Evolutionary conservation across 2,888 invertebrate genomes (phyloP).

Genomic region (Cheilosia soror): DNA sequence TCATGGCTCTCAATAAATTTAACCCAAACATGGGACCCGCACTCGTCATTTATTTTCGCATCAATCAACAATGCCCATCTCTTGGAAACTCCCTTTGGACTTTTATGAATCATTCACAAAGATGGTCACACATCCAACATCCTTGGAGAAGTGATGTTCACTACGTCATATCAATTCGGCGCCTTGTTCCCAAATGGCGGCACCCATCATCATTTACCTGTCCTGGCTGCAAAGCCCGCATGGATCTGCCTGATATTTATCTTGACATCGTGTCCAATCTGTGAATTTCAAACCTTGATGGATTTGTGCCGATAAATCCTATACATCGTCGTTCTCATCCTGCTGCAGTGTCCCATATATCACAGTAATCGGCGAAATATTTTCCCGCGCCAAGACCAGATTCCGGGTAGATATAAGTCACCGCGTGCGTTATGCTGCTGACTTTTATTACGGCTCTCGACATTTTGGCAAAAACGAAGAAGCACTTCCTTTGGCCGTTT

Average conservation of each 20-base stretch:
- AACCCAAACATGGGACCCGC: not conserved
- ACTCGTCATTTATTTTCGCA: constrained; percentile 38
- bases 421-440: constrained; percentile 61
- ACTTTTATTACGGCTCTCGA: constrained; percentile 63
- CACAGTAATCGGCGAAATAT: constrained; percentile 70
- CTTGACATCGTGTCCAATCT: constrained; percentile 59
- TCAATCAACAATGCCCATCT: constrained; percentile 21
- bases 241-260: constrained; percentile 48
- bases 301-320: constrained; percentile 53
- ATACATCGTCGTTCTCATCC: constrained; percentile 14
- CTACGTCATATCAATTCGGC: constrained; percentile 50
- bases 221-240: not conserved
- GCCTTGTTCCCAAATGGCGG: constrained; percentile 41
- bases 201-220: constrained; percentile 49
- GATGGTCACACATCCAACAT: not conserved
- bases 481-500: constrained; percentile 7
- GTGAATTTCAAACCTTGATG: constrained; percentile 48
- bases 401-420: constrained; percentile 62
- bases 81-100: not conserved
- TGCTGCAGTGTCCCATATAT: constrained; percentile 35
- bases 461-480: constrained; percentile 39
- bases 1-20: constrained; percentile 1
- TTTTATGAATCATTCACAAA: constrained; percentile 21
- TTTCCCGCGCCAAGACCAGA: constrained; percentile 66
- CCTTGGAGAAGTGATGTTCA: constrained; percentile 20